Evolutionary conservation across 2,888 invertebrate genomes (phyloP), one percentile per base, ranked within the genome.

Genomic region (Myopa tessellatipennis): DNA sequence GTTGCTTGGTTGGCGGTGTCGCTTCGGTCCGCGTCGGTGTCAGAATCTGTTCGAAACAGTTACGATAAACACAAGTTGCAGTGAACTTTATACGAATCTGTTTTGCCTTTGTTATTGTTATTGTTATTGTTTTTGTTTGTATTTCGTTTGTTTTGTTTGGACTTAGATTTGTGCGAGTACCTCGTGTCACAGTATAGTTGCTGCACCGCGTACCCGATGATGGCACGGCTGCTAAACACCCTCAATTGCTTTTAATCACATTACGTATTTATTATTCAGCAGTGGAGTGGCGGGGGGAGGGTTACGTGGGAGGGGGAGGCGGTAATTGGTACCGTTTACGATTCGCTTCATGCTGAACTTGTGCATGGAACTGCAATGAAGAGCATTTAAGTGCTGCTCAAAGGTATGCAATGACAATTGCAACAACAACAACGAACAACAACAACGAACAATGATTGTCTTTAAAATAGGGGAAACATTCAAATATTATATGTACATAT

Each of bases 201-300:
- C n/a, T 58, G 16, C 3, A n/a, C 4, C 16, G 74, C 70, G n/a
- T 40, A 26, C 12, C 16, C 67, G 8, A 3, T 18, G 18, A 55
- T 52, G 58, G 16, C 38, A 40, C 26, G 26, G 26, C 34, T 52
- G 38, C 50, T 65, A 65, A 34, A 72, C 38, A 50, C 72, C 77
- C 78, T 79, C 79, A 82, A 83, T 85, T 82, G 83, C 82, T 84
- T 83, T 80, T 78, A 81, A 80, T 78, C 77, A 81, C 74, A 79
- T 83, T 80, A 82, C 78, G 78, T 80, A 82, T 82, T 82, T 79
- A 81, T 82, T 50, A 63, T 36, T 63, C n/a, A 10, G 16, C 55
- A 16, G 16, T 10, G 55, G 55, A 55, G 40, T 45, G 45, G 45
- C 1, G 45, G 7, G 10, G 45, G 0, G 45, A 4, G 45, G 45